Percentiles rank a stretch among this genome's conserved stretches.
phyloP scores from a whole-genome alignment of 2,888 invertebrate genomes.

The Pyrgus malvae region DNA sequence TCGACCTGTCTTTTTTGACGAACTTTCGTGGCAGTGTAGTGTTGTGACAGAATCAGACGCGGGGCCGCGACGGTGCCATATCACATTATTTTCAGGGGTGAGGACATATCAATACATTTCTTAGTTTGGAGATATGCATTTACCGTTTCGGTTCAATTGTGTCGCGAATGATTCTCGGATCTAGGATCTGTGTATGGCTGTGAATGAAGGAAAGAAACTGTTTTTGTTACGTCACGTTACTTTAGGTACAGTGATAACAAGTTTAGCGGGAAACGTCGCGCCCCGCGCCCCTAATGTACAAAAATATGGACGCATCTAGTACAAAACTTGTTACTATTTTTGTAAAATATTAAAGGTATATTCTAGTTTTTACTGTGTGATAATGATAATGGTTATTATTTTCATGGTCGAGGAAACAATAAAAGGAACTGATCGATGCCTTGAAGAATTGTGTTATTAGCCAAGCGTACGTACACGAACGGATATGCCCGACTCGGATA shows the following conservation, averaged over 20 bases:
- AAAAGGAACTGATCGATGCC: not conserved
- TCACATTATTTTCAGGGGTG: not conserved
- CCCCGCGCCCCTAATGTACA: conserved; percentile 71
- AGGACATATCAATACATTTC: conserved; percentile 36
- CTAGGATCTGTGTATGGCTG: conserved; percentile 49
- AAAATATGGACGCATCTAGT: conserved; percentile 72
- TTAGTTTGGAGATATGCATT: not conserved
- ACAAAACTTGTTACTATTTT: conserved; percentile 81
- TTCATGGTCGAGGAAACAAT: conserved; percentile 47
- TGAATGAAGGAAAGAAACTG: conserved; percentile 42
- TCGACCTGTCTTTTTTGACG: not conserved
- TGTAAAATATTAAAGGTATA: conserved; percentile 74
- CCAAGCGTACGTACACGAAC: too few species aligned
- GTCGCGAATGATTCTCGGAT: conserved; percentile 34
- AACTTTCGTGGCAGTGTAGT: conserved; percentile 6
- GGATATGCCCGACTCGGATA: too few species aligned
- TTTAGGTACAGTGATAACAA: too few species aligned
- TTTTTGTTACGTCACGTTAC: too few species aligned
- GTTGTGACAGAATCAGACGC: conserved; percentile 29
- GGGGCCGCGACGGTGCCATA: conserved; percentile 38
- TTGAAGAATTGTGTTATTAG: too few species aligned
- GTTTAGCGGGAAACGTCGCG: conserved; percentile 43
- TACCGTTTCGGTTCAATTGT: conserved; percentile 1
- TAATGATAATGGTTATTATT: conserved; percentile 44
- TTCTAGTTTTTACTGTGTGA: conserved; percentile 64